Conservation (phyloP, 2,888 invertebrate genomes). For the Cremastinae sp. region DNA sequence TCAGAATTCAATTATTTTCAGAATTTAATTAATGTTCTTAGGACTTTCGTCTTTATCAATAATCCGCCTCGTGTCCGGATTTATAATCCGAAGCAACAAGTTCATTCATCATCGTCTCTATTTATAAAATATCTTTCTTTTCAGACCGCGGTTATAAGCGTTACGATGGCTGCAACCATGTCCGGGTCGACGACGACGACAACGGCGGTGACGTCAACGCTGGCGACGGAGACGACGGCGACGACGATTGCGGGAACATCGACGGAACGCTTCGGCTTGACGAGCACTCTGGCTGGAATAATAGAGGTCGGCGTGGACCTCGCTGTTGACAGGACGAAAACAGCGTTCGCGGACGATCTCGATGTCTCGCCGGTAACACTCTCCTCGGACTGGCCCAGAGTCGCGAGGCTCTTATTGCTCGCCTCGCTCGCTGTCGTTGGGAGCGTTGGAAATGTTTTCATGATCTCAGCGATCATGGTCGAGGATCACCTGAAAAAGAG, state of each 20-base stretch:
- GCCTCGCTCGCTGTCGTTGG: conserved; percentile 85
- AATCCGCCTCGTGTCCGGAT: conserved; percentile 12
- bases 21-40: conserved; percentile 18
- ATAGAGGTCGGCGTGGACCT: conserved; percentile 68
- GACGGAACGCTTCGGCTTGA: conserved; percentile 55
- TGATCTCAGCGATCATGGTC: conserved; percentile 88
- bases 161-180: conserved; percentile 56
- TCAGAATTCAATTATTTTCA: too few relatives aligned
- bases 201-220: conserved; percentile 33
- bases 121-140: background rate
- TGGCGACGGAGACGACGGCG: conserved; percentile 29
- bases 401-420: conserved; percentile 85
- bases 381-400: conserved; percentile 85
- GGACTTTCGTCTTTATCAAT: conserved; percentile 10
- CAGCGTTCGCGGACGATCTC: conserved; percentile 70
- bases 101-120: background rate
- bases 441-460: conserved; percentile 88
- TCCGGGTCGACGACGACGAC: conserved; percentile 54
- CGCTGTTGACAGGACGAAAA: conserved; percentile 68
- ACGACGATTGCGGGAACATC: conserved; percentile 46
- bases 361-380: conserved; percentile 85
- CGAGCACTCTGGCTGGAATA: conserved; percentile 66
- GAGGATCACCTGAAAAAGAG: conserved; percentile 86
- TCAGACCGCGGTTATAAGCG: conserved; percentile 61
- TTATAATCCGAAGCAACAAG: conserved; percentile 21